These are phyloP conservation scores for Heliconius congener DNA, from an alignment of 1,140 invertebrate genomes.

Conservation along the genomic window DNA sequence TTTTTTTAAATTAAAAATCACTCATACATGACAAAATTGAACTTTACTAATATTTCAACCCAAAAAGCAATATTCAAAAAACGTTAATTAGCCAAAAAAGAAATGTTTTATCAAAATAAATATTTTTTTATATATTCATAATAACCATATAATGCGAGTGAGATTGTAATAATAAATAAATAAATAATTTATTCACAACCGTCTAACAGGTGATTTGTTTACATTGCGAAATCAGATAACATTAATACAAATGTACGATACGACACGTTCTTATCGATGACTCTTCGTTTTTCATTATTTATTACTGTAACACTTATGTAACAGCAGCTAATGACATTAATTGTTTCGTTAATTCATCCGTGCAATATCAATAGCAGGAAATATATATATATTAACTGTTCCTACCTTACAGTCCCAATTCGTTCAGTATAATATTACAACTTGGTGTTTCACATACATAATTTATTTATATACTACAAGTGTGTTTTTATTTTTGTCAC, in stretches of 20 bases:
- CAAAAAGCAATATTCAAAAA: neutral
- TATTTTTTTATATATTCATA: no score
- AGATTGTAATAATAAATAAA: neutral
- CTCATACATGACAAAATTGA: no score
- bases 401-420: no score
- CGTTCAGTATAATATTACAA: no score
- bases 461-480: neutral
- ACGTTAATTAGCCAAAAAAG: neutral
- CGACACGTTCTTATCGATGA: conserved; percentile 34
- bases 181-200: conserved; percentile 16
- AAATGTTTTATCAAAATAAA: no score
- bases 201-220: conserved; percentile 39
- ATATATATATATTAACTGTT: neutral
- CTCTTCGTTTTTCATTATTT: conserved; percentile 21
- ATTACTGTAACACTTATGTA: conserved; percentile 25
- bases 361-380: conserved; percentile 15
- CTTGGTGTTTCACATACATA: no score
- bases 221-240: conserved; percentile 35
- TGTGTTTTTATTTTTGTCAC: neutral
- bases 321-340: conserved; percentile 25
- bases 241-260: conserved; percentile 30
- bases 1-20: no score
- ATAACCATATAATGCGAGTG: neutral
- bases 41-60: neutral
- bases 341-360: conserved; percentile 18